Conservation (phyloP, 1,140 invertebrate genomes). For the Hylaeus volcanicus region DNA sequence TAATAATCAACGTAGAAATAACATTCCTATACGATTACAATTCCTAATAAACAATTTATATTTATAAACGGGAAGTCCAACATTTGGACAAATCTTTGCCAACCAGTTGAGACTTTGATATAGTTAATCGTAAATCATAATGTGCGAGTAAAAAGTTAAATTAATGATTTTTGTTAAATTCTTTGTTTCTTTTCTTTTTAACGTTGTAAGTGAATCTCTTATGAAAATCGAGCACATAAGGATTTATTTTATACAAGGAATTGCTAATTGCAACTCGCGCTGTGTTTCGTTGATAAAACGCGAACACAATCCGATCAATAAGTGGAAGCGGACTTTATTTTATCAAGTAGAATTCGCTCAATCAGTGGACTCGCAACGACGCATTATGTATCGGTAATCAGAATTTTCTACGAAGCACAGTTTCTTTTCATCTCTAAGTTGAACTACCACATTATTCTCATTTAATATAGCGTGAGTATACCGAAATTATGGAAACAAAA, state of each 20-base stretch:
- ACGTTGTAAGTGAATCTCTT: background rate
- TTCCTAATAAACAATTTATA: background rate
- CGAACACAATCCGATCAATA: conserved; percentile 57
- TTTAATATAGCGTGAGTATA: conserved; percentile 28
- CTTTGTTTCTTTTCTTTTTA: too few relatives aligned
- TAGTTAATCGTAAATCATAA: background rate
- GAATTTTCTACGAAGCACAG: conserved; percentile 21
- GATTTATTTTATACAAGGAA: background rate
- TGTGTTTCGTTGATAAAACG: conserved; percentile 33
- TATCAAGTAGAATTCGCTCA: conserved; percentile 44
- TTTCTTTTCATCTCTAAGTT: conserved; percentile 42
- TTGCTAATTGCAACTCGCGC: conserved; percentile 1
- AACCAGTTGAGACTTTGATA: conserved; percentile 19
- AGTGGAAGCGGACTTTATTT: conserved; percentile 53
- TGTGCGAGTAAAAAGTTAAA: background rate
- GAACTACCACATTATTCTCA: conserved; percentile 23
- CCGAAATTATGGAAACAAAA: background rate
- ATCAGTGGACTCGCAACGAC: conserved; percentile 18
- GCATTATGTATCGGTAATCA: conserved; percentile 59
- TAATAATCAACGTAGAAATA: background rate
- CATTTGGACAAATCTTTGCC: background rate
- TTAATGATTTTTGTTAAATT: background rate
- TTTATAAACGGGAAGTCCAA: background rate
- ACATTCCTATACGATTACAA: background rate
- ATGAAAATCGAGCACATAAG: background rate